Evolutionary conservation across 2,113 vertebrate genomes (phyloP).

Genomic region (Alethe diademata): DNA sequence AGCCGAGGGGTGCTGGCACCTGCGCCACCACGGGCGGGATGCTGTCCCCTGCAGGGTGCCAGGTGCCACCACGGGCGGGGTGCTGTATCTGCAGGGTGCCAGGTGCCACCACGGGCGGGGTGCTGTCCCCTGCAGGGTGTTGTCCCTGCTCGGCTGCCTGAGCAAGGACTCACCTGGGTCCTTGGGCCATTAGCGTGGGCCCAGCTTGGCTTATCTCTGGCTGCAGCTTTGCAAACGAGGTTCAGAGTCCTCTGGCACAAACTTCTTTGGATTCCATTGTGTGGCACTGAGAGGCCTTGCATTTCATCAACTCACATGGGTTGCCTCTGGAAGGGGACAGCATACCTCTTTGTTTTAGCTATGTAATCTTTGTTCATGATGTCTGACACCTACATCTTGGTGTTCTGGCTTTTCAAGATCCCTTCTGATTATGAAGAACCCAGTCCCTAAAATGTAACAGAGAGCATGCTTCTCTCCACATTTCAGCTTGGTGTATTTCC

Average conservation of each 20-base stretch:
- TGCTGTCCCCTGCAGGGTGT: too few relatives aligned
- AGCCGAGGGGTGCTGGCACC: neutral
- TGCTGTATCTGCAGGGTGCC: too few relatives aligned
- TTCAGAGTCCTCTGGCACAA: neutral
- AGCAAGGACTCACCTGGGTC: fast-evolving
- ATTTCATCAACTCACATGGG: neutral
- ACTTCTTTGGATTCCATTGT: neutral
- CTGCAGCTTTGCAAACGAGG: neutral
- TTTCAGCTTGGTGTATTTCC: neutral
- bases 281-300: neutral
- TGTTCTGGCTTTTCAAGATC: neutral
- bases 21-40: neutral
- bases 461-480: neutral
- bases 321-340: neutral
- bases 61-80: too few relatives aligned
- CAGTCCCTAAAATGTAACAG: neutral
- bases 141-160: neutral
- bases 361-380: neutral
- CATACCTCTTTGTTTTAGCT: neutral
- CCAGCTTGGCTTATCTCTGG: neutral
- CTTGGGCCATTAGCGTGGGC: neutral
- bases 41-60: too few relatives aligned
- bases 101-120: too few relatives aligned
- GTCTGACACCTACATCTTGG: neutral
- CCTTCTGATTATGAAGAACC: neutral